These are phyloP conservation scores for Hesperia comma DNA, from an alignment of 2,888 invertebrate species.

Conservation along the genomic window DNA sequence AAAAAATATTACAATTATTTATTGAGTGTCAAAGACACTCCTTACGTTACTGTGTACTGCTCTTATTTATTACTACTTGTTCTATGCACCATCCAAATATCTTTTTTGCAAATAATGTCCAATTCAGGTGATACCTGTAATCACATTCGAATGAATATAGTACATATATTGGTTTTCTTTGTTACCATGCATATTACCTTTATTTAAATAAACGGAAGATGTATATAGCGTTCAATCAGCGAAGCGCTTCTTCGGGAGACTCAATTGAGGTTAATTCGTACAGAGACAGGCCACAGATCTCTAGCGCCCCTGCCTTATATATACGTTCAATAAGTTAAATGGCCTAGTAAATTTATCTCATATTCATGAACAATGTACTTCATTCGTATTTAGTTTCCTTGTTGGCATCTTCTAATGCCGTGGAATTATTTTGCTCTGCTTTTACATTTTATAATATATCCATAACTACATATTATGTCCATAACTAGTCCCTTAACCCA, in stretches of 20 bases:
- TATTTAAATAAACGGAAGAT: conserved; percentile 48
- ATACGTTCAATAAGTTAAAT: conserved; percentile 78
- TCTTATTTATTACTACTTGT: not conserved
- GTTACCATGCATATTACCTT: not conserved
- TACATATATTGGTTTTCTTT: not conserved
- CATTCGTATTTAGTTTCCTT: conserved; percentile 18
- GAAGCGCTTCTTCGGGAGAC: conserved; percentile 77
- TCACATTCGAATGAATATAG: not conserved
- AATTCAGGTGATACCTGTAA: too few relatives aligned
- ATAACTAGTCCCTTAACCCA: too few relatives aligned
- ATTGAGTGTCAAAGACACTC: not conserved
- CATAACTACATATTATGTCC: too few relatives aligned
- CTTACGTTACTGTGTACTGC: not conserved
- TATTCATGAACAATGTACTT: conserved; percentile 41
- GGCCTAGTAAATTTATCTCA: conserved; percentile 56
- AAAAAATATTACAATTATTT: not conserved
- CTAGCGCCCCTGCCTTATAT: conserved; percentile 78
- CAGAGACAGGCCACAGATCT: conserved; percentile 78
- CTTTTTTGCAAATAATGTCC: too few relatives aligned
- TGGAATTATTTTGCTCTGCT: not conserved
- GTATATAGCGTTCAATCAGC: conserved; percentile 78
- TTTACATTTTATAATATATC: not conserved
- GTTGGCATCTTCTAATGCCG: conserved; percentile 6
- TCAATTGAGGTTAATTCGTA: conserved; percentile 84
- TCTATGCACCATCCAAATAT: not conserved